Conservation (phyloP, 2,888 invertebrate species). For the Cataglyphis altisquamis region DNA sequence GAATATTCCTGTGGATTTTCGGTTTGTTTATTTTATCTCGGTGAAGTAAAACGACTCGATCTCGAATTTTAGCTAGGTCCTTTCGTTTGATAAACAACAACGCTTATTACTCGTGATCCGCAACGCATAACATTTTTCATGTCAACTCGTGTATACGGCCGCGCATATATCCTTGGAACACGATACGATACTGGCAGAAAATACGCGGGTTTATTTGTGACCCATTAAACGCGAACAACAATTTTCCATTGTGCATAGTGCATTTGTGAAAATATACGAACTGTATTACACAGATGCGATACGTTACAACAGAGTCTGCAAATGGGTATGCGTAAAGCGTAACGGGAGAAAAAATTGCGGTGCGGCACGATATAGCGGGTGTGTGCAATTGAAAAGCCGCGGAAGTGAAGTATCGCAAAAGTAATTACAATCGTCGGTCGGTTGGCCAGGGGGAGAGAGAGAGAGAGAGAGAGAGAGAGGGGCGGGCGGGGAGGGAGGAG, state of each 20-base stretch:
- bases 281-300: conserved; percentile 55
- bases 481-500: background rate
- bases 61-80: background rate
- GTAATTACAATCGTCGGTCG: conserved; percentile 34
- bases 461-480: background rate
- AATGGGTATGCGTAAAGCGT: conserved; percentile 34
- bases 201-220: conserved; percentile 53
- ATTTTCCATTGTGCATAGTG: conserved; percentile 55
- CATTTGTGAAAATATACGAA: conserved; percentile 55
- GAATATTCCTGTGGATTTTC: background rate
- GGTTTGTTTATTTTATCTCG: background rate
- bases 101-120: conserved; percentile 48
- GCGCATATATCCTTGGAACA: conserved; percentile 37
- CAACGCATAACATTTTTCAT: conserved; percentile 31
- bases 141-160: conserved; percentile 10
- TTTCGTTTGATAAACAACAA: conserved; percentile 21
- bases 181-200: conserved; percentile 48
- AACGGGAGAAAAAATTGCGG: conserved; percentile 46
- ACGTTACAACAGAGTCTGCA: conserved; percentile 53
- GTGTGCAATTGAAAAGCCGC: conserved; percentile 54
- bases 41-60: conserved; percentile 8
- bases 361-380: conserved; percentile 31
- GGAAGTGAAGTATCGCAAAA: conserved; percentile 45
- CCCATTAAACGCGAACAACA: conserved; percentile 57
- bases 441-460: background rate